phyloP scores from a whole-genome alignment of 2,888 invertebrate genomes.

The Trichopoda pennipes region DNA sequence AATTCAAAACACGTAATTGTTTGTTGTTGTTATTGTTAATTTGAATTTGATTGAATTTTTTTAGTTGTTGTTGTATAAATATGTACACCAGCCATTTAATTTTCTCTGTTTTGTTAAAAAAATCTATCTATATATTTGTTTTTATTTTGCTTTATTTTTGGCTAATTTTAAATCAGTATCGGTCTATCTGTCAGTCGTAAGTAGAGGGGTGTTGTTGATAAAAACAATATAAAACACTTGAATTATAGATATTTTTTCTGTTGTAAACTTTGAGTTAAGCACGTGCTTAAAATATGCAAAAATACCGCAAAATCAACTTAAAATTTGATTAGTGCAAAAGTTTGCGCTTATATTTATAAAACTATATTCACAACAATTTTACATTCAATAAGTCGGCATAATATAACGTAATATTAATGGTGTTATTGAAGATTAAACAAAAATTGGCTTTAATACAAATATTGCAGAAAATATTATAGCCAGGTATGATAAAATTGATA shows the following conservation, averaged over 20 bases:
- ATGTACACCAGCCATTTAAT: slow-evolving; percentile 25
- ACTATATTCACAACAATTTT: slow-evolving; percentile 8
- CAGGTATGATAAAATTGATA: no score
- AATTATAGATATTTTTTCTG: slow-evolving; percentile 50
- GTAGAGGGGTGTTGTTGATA: neutral
- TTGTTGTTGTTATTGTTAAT: slow-evolving; percentile 42
- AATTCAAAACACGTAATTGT: slow-evolving; percentile 70
- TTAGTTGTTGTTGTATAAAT: slow-evolving; percentile 22
- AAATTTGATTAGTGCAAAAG: slow-evolving; percentile 31
- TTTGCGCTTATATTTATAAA: neutral
- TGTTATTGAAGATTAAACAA: slow-evolving; percentile 4
- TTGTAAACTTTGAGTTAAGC: slow-evolving; percentile 59
- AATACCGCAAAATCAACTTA: slow-evolving; percentile 20
- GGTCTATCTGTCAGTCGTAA: slow-evolving; percentile 13
- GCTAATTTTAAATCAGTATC: slow-evolving; percentile 41
- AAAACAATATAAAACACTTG: slow-evolving; percentile 48
- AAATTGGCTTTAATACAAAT: neutral
- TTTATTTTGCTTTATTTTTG: slow-evolving; percentile 47
- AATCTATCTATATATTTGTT: slow-evolving; percentile 34
- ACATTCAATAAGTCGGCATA: slow-evolving; percentile 9
- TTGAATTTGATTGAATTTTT: slow-evolving; percentile 52
- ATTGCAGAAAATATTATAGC: no score
- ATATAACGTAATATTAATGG: slow-evolving; percentile 23
- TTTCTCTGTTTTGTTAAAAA: slow-evolving; percentile 16
- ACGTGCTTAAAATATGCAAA: slow-evolving; percentile 66